Evolutionary conservation across 2,113 vertebrate species (phyloP), one percentile per base, ranked within the genome.

Genomic region (Hyperopisus bebe): DNA sequence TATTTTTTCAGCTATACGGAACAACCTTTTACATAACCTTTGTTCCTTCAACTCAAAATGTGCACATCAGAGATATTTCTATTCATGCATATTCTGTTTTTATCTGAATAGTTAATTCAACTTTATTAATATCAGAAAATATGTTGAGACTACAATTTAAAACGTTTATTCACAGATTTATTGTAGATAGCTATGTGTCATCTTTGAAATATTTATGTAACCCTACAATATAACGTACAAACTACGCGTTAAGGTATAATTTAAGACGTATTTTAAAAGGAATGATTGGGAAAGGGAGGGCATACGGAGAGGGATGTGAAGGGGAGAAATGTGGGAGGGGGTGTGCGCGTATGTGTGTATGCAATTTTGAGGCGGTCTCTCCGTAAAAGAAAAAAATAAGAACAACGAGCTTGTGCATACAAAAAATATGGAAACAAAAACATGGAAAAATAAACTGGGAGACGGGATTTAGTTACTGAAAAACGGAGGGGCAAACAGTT

Each of bases 291-390:
- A 83, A 83, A 62, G 77, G 77, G 77, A 46, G 51, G 77, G 77
- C 58, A 17, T 50, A 86, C 24, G 48, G 51, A 58, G 51, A 42
- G 70, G 70, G 89, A 84, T 85, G 80, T 62, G 77, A 89, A 44
- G 53, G 89, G 50, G 80, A 84, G 74, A 58, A 84, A 84, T 85
- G 89, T 89, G 80, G 77, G 80, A 84, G 89, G 89, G 88, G 80
- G 88, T 89, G 88, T 84, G 77, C n/a, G 77, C 27, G 48, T 50
- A 80, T 82, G 51, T 89, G 77, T 84, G 80, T 84, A 51, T 55
- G 88, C 88, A 89, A 85, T 84, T 89, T 85, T 39, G 31, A 89
- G 51, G 89, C 77, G 77, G 89, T 58, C 77, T 85, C 82, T 84
- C 77, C 8, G 48, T 83, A 83, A 83, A 89, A 58, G 53, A 42